Base-by-base conservation (phyloP, 2,113 vertebrate species). In the Heloderma charlesbogerti region DNA sequence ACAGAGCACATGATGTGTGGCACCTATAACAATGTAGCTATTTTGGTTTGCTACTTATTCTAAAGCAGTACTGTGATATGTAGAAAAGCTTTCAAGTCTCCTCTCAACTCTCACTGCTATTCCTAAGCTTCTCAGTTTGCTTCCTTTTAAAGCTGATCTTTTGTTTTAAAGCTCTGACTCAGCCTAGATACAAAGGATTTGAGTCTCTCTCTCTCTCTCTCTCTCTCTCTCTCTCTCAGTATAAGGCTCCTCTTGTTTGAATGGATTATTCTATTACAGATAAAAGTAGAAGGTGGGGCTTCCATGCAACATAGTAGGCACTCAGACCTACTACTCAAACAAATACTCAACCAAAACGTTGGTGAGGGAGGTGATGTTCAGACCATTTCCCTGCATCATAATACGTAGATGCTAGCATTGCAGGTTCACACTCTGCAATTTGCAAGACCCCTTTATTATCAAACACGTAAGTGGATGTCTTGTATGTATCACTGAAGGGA, bases 401-500 rank as follows among this genome's bases (percentile, higher is more conserved):
- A 51, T 51, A n/a, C n/a, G n/a, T n/a, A 51, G 48, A 51, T 51
- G 48, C 48, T 51, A 78, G n/a, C 84, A 75, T 27, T 92, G 37
- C 85, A 93, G 88, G 84, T 88, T 93, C 93, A 94, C 88, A 34
- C 78, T n/a, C 87, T 88, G 2, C 37, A 81, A 88, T 27, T 94
- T 93, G 94, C 94, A 93, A 92, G 90, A 93, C 83, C 85, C 78
- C 69, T 60, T 18, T 89, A 89, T 92, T 96, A 95, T 95, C 95
- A 94, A 9, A 85, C 92, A 86, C 48, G 31, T 51, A 93, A 95
- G 93, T 95, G n/a, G n/a, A n/a, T n/a, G n/a, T n/a, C n/a, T n/a
- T n/a, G n/a, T n/a, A n/a, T n/a, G n/a, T n/a, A n/a, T n/a, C n/a
- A n/a, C n/a, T n/a, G n/a, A n/a, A n/a, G n/a, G n/a, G n/a, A n/a